Conservation (phyloP, 1,140 invertebrate genomes). For the Lerema accius region DNA sequence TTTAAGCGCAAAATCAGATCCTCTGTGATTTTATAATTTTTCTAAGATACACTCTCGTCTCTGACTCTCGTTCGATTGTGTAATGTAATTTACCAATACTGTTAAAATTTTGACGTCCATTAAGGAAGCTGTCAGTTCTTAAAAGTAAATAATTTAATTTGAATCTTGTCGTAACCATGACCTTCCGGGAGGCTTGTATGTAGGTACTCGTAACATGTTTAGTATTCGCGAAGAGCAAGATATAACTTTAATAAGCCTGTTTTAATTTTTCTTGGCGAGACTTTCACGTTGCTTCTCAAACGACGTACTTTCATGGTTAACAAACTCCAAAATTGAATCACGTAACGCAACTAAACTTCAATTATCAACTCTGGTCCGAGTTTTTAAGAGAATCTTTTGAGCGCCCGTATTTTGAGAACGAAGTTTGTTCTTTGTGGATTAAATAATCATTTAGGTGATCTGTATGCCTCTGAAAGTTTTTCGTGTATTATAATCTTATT, state of each 20-base stretch:
- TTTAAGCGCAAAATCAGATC: no score
- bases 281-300: background rate
- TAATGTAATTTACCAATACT: no score
- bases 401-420: background rate
- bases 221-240: no score
- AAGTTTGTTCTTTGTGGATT: background rate
- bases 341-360: slow-evolving; percentile 28
- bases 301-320: slow-evolving; percentile 25
- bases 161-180: no score
- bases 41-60: no score
- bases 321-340: slow-evolving; percentile 34
- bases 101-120: no score
- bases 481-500: background rate
- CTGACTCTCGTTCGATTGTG: no score
- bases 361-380: slow-evolving; percentile 23
- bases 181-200: no score
- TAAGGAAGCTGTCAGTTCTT: no score
- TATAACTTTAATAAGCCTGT: slow-evolving; percentile 8
- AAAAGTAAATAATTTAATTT: no score
- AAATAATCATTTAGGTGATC: background rate
- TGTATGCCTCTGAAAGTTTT: background rate
- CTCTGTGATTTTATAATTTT: no score
- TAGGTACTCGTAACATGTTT: no score
- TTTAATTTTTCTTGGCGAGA: slow-evolving; percentile 13
- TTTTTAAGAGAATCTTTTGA: slow-evolving; percentile 4